Evolutionary conservation across 2,888 invertebrate genomes (phyloP), one percentile per base, ranked within the genome.

Genomic region (Cylloceria caligata): DNA sequence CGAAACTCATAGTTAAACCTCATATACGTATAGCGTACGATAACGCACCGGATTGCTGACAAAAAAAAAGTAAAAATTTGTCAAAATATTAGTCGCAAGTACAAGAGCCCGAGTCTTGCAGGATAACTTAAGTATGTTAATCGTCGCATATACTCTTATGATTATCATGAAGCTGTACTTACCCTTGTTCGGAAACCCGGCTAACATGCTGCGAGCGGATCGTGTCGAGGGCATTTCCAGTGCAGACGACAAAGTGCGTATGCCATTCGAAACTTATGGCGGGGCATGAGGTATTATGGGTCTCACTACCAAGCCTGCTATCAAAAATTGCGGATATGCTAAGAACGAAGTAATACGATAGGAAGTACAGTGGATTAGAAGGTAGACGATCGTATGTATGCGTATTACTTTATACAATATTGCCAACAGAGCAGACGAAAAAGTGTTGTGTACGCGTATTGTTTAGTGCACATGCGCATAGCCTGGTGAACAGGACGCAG

Each of bases 401-500:
- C n/a, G 45, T 45, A 16, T 16, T 3, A 45, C 45, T n/a, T 5
- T 5, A 5, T 30, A 3, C 3, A 49, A 21, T 49, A 49, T 21
- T 6, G 11, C 9, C 21, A 9, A 7, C 49, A 9, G 34, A 34
- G 3, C 36, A 60, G 60, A 60, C 57, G 57, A 34, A 34, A 60
- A 60, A 60, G 34, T 60, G 16, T 34, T 34, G 13, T 19, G 19
- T 16, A 9, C 60, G 30, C 55, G 55, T 57, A 60, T 60, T 34
- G 60, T 60, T 52, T 2, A 24, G 24, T 1, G 11, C 36, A 47
- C 4, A 16, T 21, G 34, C n/a, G n/a, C n/a, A n/a, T n/a, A 34
- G 55, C 16, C 45, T 36, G 47, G 47, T 57, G 74, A 49, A 21
- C 55, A 57, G 78, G 67, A 81, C 65, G 52, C 72, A 83, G 84